phyloP scores from a whole-genome alignment of 2,888 invertebrate species.

The Cosmopolites sordidus region DNA sequence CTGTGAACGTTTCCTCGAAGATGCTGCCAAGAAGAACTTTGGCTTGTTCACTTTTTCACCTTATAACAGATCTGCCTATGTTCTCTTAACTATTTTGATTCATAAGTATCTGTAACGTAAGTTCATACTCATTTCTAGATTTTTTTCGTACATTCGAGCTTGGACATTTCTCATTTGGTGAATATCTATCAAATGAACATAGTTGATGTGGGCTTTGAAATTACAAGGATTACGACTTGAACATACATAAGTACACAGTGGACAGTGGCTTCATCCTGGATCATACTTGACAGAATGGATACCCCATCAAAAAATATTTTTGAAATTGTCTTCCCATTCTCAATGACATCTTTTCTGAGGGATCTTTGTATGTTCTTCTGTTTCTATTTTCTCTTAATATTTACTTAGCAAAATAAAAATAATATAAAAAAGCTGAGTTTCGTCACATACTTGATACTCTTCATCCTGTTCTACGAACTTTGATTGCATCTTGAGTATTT shows the following conservation, averaged over 20 bases:
- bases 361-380: slow-evolving; percentile 14
- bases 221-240: slow-evolving; percentile 36
- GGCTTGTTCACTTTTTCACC: slow-evolving; percentile 28
- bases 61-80: slow-evolving; percentile 43
- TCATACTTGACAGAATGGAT: slow-evolving; percentile 19
- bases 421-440: slow-evolving; percentile 34
- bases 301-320: slow-evolving; percentile 15
- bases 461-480: slow-evolving; percentile 7
- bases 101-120: slow-evolving; percentile 40
- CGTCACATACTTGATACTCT: slow-evolving; percentile 34
- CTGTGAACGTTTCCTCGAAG: slow-evolving; percentile 41
- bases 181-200: slow-evolving; percentile 38
- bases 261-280: slow-evolving; percentile 17
- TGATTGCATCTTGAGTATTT: slow-evolving; percentile 13
- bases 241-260: slow-evolving; percentile 35
- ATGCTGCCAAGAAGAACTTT: slow-evolving; percentile 36
- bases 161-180: slow-evolving; percentile 42
- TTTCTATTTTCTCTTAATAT: slow-evolving; percentile 32
- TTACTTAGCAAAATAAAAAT: slow-evolving; percentile 38
- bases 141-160: slow-evolving; percentile 46
- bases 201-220: slow-evolving; percentile 41
- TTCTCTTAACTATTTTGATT: slow-evolving; percentile 45
- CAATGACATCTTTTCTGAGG: slow-evolving; percentile 14
- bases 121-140: slow-evolving; percentile 46
- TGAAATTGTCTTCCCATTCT: slow-evolving; percentile 15